Conservation (phyloP, 2,888 invertebrate species). For the Rotaria macrura region DNA sequence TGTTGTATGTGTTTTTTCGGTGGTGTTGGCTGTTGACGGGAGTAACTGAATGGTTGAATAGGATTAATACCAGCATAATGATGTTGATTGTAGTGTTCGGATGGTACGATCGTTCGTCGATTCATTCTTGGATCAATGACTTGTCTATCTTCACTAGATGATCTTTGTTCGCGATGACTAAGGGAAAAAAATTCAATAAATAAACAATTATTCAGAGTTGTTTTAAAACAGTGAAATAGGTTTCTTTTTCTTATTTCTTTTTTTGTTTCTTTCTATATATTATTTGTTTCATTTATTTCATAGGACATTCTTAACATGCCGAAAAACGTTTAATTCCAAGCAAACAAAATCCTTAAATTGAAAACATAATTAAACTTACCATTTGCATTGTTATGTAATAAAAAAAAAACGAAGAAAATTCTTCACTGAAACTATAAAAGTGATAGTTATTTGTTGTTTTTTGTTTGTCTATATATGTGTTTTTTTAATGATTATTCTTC, state of each 20-base stretch:
- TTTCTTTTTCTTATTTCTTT: background rate
- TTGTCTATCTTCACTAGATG: background rate
- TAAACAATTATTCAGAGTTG: background rate
- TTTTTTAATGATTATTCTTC: background rate
- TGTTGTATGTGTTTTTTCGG: background rate
- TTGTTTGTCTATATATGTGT: background rate
- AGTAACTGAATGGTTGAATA: background rate
- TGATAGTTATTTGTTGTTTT: background rate
- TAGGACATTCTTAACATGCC: background rate
- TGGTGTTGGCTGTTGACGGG: slow-evolving; percentile 6
- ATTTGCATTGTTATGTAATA: background rate
- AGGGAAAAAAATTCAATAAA: background rate
- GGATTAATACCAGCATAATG: slow-evolving; percentile 20
- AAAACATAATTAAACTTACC: background rate
- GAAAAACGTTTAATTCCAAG: background rate
- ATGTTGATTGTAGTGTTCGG: background rate
- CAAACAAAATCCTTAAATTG: background rate
- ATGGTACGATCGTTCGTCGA: background rate
- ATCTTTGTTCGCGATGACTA: background rate
- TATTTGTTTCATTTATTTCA: background rate
- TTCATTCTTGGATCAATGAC: background rate
- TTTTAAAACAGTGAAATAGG: background rate
- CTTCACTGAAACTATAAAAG: background rate
- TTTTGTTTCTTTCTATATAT: background rate
- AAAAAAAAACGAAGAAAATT: background rate